These are phyloP conservation scores for Saxicola maurus DNA, from an alignment of 2,797 vertebrate genomes.

Conservation along the genomic window DNA sequence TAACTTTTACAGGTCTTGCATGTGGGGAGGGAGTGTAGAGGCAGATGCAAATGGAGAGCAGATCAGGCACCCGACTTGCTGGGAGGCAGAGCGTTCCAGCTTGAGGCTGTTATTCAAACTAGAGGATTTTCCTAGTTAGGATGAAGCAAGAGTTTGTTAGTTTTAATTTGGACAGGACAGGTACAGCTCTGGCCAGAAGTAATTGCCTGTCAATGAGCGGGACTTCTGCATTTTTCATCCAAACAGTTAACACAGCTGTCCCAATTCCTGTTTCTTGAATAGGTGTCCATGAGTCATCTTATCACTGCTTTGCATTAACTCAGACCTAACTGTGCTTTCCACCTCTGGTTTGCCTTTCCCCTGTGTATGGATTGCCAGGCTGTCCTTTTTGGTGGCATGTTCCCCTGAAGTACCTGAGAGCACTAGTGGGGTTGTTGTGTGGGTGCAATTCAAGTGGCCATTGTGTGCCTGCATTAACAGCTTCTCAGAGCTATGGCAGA, in stretches of 20 bases:
- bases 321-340: fast-evolving
- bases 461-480: fast-evolving
- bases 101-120: background rate
- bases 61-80: background rate
- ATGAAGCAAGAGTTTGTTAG: background rate
- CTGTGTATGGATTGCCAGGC: fast-evolving
- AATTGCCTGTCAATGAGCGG: background rate
- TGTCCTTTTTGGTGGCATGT: fast-evolving
- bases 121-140: background rate
- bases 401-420: fast-evolving
- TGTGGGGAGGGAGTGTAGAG: background rate
- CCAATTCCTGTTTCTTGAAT: background rate
- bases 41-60: fast-evolving
- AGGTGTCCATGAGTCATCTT: fast-evolving
- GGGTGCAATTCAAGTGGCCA: background rate
- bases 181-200: background rate
- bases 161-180: background rate
- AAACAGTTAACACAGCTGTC: background rate
- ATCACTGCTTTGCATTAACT: background rate
- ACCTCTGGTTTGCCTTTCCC: background rate
- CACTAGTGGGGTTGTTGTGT: fast-evolving
- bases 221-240: background rate
- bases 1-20: background rate
- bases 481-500: background rate
- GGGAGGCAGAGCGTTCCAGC: background rate